Conservation (phyloP, 2,888 invertebrate species). For the Xestia sexstrigata region DNA sequence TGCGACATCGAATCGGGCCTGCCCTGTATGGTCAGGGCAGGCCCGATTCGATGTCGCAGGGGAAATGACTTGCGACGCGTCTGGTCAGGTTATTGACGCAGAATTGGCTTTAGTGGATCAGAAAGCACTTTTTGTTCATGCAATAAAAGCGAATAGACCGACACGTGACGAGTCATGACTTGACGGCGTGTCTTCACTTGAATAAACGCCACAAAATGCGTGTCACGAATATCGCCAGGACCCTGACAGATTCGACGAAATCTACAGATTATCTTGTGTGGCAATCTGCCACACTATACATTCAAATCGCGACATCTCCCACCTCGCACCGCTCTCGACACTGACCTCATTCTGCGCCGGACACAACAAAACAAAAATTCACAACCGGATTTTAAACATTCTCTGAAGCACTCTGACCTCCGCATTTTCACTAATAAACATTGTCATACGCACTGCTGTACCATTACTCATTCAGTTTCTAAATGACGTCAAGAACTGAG, state of each 20-base stretch:
- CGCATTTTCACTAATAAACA: constrained; percentile 66
- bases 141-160: not conserved
- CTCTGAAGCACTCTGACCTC: constrained; percentile 67
- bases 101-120: not conserved
- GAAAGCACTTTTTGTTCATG: not conserved
- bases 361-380: constrained; percentile 67
- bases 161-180: not conserved
- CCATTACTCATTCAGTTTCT: constrained; percentile 56
- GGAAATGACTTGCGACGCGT: not conserved
- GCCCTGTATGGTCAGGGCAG: too few species aligned
- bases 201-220: not conserved
- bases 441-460: constrained; percentile 50
- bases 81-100: too few species aligned
- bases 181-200: not conserved
- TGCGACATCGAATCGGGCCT: not conserved
- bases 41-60: not conserved
- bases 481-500: constrained; percentile 29
- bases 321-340: constrained; percentile 49
- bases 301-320: constrained; percentile 41
- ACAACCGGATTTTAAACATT: constrained; percentile 68
- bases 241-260: too few species aligned
- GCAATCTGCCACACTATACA: not conserved
- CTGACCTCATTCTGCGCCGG: constrained; percentile 66
- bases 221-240: not conserved
- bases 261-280: not conserved